A percentile compares a stretch with the other conserved stretches of the same genome.
phyloP scores from a whole-genome alignment of 53 echinoderm and acorn worm species.

The Pentamera pediparva region DNA sequence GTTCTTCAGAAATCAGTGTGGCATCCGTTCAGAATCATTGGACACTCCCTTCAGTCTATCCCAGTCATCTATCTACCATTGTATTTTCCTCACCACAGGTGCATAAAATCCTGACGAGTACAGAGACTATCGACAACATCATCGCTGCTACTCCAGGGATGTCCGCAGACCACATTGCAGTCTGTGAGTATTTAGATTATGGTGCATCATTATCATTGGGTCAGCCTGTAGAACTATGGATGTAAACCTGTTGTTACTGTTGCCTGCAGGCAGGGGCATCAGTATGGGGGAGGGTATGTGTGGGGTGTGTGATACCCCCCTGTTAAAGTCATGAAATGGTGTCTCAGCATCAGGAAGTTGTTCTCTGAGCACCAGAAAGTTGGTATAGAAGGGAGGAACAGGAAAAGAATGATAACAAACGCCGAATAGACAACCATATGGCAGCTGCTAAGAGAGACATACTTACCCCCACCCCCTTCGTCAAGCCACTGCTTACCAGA shows the following conservation, averaged over 20 bases:
- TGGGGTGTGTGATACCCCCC: background rate
- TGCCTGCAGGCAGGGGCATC: too few species aligned
- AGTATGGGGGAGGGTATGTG: background rate
- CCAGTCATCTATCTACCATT: background rate
- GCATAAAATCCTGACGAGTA: conserved; percentile 83
- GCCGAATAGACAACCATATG: too few species aligned
- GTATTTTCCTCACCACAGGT: conserved; percentile 43
- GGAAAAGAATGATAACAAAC: too few species aligned
- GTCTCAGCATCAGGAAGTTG: too few species aligned
- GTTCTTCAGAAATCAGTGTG: background rate
- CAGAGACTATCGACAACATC: conserved; percentile 90
- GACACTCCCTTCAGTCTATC: background rate
- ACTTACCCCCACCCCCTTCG: too few species aligned
- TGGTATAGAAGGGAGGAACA: too few species aligned
- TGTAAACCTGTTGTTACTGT: too few species aligned
- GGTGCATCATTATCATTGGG: background rate
- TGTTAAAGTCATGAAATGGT: background rate
- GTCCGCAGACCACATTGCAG: conserved; percentile 75
- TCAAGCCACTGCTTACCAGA: too few species aligned
- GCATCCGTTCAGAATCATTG: background rate
- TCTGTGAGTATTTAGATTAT: conserved; percentile 56
- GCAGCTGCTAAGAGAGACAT: too few species aligned
- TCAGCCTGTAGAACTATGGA: too few species aligned
- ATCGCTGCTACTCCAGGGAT: conserved; percentile 89
- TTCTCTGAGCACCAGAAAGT: too few species aligned